A percentile compares a stretch with the other conserved stretches of the same genome.
phyloP scores from a whole-genome alignment of 2,113 vertebrate genomes.

The Rousettus leschenaultii region DNA sequence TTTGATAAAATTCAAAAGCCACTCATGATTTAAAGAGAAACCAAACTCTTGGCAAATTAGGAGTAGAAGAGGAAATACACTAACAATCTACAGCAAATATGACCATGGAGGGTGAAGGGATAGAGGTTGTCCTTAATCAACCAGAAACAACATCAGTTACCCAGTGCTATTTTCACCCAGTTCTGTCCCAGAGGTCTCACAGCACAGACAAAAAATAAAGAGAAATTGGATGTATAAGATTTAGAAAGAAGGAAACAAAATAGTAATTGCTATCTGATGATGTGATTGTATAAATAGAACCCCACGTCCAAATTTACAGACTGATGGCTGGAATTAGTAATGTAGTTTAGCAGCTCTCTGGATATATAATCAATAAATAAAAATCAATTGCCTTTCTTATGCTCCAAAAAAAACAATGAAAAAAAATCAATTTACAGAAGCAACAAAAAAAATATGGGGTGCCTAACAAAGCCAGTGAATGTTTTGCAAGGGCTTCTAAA shows the following conservation, averaged over 20 bases:
- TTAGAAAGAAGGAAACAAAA: neutral
- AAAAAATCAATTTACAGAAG: neutral
- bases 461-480: neutral
- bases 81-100: neutral
- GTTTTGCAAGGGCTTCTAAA: neutral
- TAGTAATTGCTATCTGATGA: neutral
- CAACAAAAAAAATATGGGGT: constrained; percentile 13
- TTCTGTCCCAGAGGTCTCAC: neutral
- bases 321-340: constrained; percentile 23
- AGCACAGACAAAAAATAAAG: neutral
- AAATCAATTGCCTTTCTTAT: constrained; percentile 23
- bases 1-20: neutral
- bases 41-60: neutral
- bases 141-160: neutral
- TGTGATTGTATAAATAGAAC: neutral
- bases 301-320: neutral
- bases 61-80: neutral
- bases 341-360: neutral
- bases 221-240: neutral
- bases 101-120: neutral
- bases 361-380: constrained; percentile 20
- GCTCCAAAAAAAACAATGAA: neutral
- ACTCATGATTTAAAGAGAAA: neutral
- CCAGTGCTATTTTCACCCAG: neutral
- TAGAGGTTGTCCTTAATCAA: neutral